Evolutionary conservation across 2,113 vertebrate species (phyloP).

Genomic region (Syngnathus scovelli): DNA sequence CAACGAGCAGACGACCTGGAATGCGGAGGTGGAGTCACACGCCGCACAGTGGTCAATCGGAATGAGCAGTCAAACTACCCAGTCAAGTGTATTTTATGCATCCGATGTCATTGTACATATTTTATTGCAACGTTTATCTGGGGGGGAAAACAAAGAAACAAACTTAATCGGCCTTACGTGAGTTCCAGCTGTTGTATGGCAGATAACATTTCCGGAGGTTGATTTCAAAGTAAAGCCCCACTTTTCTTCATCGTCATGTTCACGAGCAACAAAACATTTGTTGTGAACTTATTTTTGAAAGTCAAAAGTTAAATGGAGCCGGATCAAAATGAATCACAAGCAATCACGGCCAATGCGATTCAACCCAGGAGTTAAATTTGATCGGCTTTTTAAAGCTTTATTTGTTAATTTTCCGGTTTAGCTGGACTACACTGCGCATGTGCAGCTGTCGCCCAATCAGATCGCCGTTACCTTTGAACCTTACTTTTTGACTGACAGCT

Average conservation of each 20-base stretch:
- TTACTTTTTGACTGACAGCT: slow-evolving; percentile 15
- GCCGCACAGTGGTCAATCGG: background rate
- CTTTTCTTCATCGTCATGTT: background rate
- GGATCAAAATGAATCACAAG: background rate
- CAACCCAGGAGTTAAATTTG: background rate
- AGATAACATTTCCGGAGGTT: background rate
- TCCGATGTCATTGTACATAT: background rate
- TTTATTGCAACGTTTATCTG: background rate
- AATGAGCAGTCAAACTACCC: background rate
- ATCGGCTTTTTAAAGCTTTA: background rate
- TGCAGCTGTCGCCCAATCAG: slow-evolving; percentile 41
- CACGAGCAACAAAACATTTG: background rate
- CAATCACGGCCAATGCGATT: background rate
- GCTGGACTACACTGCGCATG: background rate
- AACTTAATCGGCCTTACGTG: too few relatives aligned
- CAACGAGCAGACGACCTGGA: slow-evolving; percentile 43
- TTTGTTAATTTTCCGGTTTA: slow-evolving; percentile 19
- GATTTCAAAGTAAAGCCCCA: slow-evolving; percentile 35
- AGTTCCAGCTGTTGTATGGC: background rate
- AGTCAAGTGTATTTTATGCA: background rate
- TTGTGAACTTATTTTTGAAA: background rate
- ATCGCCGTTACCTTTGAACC: background rate
- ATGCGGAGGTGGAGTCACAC: slow-evolving; percentile 50
- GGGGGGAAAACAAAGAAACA: too few relatives aligned
- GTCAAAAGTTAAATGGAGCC: background rate